A percentile compares a stretch with the other conserved stretches of the same genome.
Conservation (phyloP, 2,888 invertebrate genomes). For the Mesorhabditis sp. region DNA sequence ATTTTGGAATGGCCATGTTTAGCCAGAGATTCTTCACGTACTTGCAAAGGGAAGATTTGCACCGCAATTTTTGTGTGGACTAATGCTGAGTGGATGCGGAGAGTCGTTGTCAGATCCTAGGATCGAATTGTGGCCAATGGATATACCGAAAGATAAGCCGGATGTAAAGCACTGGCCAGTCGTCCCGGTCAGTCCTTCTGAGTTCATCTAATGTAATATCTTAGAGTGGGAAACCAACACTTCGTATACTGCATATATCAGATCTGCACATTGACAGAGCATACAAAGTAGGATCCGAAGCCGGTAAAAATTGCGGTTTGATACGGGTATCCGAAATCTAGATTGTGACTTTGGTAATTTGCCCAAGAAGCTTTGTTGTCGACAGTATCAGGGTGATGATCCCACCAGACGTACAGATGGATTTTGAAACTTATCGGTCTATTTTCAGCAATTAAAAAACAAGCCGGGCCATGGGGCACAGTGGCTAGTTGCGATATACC, state of each 20-base stretch:
- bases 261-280: constrained; percentile 93
- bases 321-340: not conserved
- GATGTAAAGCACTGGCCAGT: constrained; percentile 41
- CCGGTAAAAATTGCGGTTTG: not conserved
- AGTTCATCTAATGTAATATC: not conserved
- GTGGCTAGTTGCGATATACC: not conserved
- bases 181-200: constrained; percentile 21
- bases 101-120: constrained; percentile 18
- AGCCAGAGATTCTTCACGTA: too few relatives aligned
- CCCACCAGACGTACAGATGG: not conserved
- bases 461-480: not conserved
- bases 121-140: constrained; percentile 40
- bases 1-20: too few relatives aligned
- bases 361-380: not conserved
- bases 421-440: not conserved
- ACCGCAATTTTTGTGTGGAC: too few relatives aligned
- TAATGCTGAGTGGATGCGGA: too few relatives aligned
- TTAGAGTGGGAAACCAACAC: constrained; percentile 28
- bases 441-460: not conserved
- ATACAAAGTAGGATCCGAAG: constrained; percentile 64
- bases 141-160: constrained; percentile 42
- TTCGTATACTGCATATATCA: constrained; percentile 89
- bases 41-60: too few relatives aligned
- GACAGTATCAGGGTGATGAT: not conserved
- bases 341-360: not conserved